Conservation (phyloP, 1,140 invertebrate species). For the Armadillidium nasatum region DNA sequence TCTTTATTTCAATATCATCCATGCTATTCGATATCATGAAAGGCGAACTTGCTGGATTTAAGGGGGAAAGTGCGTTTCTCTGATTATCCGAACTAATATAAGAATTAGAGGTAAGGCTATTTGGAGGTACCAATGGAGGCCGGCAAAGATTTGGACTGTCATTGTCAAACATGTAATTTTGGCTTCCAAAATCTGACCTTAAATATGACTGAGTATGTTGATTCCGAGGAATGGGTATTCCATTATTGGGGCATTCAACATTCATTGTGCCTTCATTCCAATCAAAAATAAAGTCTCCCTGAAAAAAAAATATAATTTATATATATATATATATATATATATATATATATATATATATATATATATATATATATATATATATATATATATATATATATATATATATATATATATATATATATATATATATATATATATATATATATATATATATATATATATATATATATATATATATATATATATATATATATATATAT, state of each 20-base stretch:
- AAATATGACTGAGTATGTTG: neutral
- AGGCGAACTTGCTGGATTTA: neutral
- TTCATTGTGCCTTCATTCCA: constrained; percentile 24
- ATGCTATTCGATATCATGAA: neutral
- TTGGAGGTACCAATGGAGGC: constrained; percentile 14
- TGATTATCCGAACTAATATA: neutral
- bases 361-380: no score
- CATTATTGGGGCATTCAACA: neutral
- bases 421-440: no score
- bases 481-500: no score
- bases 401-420: no score
- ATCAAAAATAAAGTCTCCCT: constrained; percentile 24
- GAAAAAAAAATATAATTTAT: neutral
- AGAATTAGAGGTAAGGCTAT: neutral
- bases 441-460: no score
- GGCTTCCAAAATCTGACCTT: constrained; percentile 2
- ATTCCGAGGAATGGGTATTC: constrained; percentile 21
- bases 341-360: no score
- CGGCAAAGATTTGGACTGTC: constrained; percentile 10
- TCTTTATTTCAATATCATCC: neutral
- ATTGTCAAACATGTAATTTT: neutral
- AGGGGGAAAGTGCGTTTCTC: constrained; percentile 13
- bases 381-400: no score
- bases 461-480: no score
- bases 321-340: no score